Evolutionary conservation across 2,888 invertebrate species (phyloP), one percentile per base, ranked within the genome.

Genomic region (Caradrina clavipalpis): DNA sequence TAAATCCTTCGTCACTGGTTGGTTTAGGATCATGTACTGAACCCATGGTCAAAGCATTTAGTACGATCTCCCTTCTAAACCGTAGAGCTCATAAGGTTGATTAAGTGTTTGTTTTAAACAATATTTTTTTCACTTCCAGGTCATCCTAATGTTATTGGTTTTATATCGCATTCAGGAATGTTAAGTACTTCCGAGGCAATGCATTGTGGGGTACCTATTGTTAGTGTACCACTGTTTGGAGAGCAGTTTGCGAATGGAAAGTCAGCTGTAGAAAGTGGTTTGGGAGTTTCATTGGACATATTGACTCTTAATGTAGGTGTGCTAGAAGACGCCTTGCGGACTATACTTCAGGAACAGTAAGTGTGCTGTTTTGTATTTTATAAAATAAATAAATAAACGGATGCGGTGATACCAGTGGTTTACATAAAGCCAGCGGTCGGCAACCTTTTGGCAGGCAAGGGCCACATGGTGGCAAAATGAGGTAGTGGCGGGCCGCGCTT

Each of bases 81-180:
- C 35, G 7, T 8, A 35, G 35, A 35, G 8, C 8, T 42, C 15
- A 42, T 15, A 42, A 42, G 3, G 42, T 42, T 15, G 4, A 35
- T 35, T 8, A 35, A 50, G 31, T 13, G 13, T 22, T 42, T 15
- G 15, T 19, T 15, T 49, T n/a, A 39, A 22, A n/a, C 1, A 13
- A n/a, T 7, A 50, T 55, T 2, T 64, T 54, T 4, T 19, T 10
- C 70, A 7, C 55, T 68, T 53, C 1, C 80, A 96, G 96, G 94
- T 87, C 96, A 96, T 84, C 93, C 94, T 6, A 96, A 96, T 67
- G 94, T 96, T 10, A 89, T 92, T 81, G 95, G 92, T 2, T 96
- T 96, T 82, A 92, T 96, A 49, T 91, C 94, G 0, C 96, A 96
- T 80, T 96, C 96, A 19, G 96, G 96, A 17, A 92, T 96, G 81